Percentiles rank a stretch among this genome's conserved stretches.
These are phyloP conservation scores for Burhinus bistriatus DNA, from an alignment of 2,113 vertebrate species.

Conservation along the genomic window DNA sequence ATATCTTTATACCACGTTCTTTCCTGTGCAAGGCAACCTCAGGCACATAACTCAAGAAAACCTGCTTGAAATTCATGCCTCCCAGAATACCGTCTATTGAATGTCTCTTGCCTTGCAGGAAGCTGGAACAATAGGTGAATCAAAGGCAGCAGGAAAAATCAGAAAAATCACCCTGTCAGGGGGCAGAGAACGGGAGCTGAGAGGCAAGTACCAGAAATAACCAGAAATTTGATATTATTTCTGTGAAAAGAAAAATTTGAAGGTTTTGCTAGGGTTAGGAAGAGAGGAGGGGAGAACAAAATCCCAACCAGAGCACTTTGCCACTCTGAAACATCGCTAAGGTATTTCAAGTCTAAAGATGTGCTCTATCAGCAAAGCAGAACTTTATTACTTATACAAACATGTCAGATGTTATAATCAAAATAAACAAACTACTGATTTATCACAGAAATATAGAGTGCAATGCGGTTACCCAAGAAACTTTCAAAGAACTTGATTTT, in stretches of 20 bases:
- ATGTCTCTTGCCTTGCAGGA: constrained; percentile 11
- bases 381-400: background rate
- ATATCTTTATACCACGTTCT: background rate
- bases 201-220: constrained; percentile 17
- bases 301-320: background rate
- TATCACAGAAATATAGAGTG: background rate
- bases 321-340: background rate
- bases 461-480: background rate
- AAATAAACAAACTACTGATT: background rate
- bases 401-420: background rate
- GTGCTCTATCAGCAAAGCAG: background rate
- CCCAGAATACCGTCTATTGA: background rate
- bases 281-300: background rate
- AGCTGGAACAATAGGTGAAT: constrained; percentile 58
- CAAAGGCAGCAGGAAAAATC: constrained; percentile 27
- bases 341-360: background rate
- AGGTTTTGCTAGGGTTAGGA: background rate
- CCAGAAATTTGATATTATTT: constrained; percentile 9
- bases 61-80: constrained; percentile 50
- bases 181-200: constrained; percentile 13
- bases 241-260: background rate
- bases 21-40: background rate
- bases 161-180: constrained; percentile 24
- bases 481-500: background rate
- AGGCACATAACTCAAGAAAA: constrained; percentile 28